Conservation (phyloP, 53 echinoderm and acorn worm species). For the Stichopus horrens region DNA sequence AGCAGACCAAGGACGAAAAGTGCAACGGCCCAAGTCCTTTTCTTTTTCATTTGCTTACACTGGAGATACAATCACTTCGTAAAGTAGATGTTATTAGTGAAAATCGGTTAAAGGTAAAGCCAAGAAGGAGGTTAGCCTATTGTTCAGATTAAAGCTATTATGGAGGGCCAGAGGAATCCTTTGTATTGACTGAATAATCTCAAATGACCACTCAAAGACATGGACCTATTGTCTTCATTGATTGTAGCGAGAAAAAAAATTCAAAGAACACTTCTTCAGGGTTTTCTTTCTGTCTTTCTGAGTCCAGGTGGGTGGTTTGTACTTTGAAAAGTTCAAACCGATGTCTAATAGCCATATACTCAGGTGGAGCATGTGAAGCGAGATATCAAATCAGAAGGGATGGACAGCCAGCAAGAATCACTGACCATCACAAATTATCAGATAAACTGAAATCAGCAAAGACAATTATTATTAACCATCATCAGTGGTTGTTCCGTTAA, state of each 20-base stretch:
- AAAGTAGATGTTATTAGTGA: conserved; percentile 41
- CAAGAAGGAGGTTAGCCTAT: background rate
- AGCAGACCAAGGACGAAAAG: conserved; percentile 6
- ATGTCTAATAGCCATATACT: background rate
- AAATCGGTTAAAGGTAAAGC: conserved; percentile 10
- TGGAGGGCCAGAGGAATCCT: background rate
- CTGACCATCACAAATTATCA: too few species aligned
- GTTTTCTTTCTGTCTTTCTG: background rate
- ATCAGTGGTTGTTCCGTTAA: too few species aligned
- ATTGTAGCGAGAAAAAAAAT: background rate
- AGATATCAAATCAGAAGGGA: too few species aligned
- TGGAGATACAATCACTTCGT: background rate
- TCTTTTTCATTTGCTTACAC: background rate
- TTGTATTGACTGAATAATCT: background rate
- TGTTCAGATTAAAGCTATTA: background rate
- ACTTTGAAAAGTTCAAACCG: conserved; percentile 9
- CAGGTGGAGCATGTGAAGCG: background rate
- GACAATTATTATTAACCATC: too few species aligned
- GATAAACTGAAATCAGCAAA: too few species aligned
- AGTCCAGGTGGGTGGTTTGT: conserved; percentile 23
- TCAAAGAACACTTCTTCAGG: background rate
- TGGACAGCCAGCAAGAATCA: too few species aligned
- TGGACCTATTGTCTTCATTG: background rate
- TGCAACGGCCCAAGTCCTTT: background rate
- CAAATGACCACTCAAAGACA: background rate